Evolutionary conservation across 2,888 invertebrate species (phyloP), one percentile per base, ranked within the genome.

Genomic region (Lissonota sp.): DNA sequence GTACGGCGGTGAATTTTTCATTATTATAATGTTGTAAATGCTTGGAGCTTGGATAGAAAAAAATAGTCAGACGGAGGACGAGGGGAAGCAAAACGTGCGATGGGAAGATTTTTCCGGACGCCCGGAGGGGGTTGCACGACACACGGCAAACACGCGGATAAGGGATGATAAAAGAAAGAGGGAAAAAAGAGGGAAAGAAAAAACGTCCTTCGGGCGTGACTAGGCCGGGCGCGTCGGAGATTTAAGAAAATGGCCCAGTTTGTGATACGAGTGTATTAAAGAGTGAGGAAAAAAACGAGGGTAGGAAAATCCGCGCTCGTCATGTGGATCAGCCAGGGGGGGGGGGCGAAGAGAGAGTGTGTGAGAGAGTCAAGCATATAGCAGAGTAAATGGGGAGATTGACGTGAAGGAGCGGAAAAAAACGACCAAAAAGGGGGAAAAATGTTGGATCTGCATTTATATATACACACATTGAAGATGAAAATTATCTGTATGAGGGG

Each of bases 211-310:
- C 49, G 70, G 73, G 66, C 73, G 77, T 81, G 74, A 70, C 73
- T 74, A 62, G 74, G 77, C 55, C 44, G 70, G 53, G 64, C 62
- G 67, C 70, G 76, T 75, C 62, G 71, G 66, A 79, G 73, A 83
- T 75, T 75, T 66, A 44, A 64, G 76, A 79, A 81, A 81, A 83
- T 79, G 77, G 73, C 51, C 64, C 53, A 76, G 55, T 71, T 76
- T 76, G 77, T 40, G 80, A 80, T 73, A 73, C 58, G 72, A 69
- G 76, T 73, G 76, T 69, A 77, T 76, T 64, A 64, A 77, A 26
- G 26, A 26, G 26, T 26, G 64, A 72, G 63, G 72, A 57, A 58
- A 70, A 81, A 51, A 73, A 42, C 12, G 55, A 60, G 26, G 16
- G 40, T 4, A 40, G 67, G 8, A 55, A 26, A 26, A 26, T 26